Conservation (phyloP, 1,140 invertebrate species). For the Drosophila arawakana region DNA sequence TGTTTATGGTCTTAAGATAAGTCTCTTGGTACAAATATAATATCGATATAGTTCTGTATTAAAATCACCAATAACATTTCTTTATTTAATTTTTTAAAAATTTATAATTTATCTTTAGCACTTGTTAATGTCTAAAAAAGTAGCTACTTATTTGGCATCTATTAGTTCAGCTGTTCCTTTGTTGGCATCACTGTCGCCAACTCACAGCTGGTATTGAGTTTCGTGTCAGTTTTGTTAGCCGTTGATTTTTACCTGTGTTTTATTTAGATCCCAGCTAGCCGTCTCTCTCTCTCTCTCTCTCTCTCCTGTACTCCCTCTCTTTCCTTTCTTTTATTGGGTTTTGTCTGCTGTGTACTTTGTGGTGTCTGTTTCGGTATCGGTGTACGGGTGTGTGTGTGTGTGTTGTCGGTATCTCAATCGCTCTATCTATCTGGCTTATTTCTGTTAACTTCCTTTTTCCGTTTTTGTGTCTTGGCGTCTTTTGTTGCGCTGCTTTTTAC, state of each 20-base stretch:
- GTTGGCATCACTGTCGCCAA: too few species aligned
- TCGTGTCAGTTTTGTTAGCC: slow-evolving; percentile 57
- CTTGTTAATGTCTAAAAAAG: too few species aligned
- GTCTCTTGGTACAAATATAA: too few species aligned
- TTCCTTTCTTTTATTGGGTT: slow-evolving; percentile 50
- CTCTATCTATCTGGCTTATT: slow-evolving; percentile 81
- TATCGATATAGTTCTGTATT: too few species aligned
- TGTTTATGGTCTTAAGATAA: too few species aligned
- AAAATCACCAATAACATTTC: too few species aligned
- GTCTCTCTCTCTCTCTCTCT: background rate
- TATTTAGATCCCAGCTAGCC: slow-evolving; percentile 18
- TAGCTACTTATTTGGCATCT: too few species aligned
- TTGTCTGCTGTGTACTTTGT: slow-evolving; percentile 67
- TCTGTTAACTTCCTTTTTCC: slow-evolving; percentile 81
- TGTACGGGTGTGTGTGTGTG: slow-evolving; percentile 29
- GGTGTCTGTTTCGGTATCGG: slow-evolving; percentile 18
- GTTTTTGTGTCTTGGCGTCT: slow-evolving; percentile 40
- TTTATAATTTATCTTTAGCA: too few species aligned
- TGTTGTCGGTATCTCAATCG: slow-evolving; percentile 71
- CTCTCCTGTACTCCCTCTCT: background rate
- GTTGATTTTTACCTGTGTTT: slow-evolving; percentile 58
- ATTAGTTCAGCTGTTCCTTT: too few species aligned
- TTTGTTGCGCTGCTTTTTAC: slow-evolving; percentile 58
- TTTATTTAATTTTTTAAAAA: too few species aligned
- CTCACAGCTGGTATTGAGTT: slow-evolving; percentile 58